Evolutionary conservation across 2,113 vertebrate genomes (phyloP).

Genomic region (Toxostoma redivivum): DNA sequence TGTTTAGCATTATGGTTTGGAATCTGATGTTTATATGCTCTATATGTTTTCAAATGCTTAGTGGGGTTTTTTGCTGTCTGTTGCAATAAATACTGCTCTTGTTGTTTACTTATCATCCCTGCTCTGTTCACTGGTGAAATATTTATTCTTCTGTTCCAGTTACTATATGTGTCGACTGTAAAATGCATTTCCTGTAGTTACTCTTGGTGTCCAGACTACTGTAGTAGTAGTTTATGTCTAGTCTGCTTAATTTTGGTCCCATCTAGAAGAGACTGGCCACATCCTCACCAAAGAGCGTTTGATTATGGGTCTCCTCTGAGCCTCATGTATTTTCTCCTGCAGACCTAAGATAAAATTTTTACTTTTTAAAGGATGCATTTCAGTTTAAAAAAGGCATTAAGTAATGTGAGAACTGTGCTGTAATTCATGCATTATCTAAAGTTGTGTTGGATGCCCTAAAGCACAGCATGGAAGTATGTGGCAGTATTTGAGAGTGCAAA

Average conservation of each 20-base stretch:
- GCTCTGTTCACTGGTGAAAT: not conserved
- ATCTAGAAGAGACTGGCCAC: not conserved
- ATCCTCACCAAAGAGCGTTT: not conserved
- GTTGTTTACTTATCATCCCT: not conserved
- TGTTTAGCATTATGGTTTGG: not conserved
- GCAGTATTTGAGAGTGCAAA: not conserved
- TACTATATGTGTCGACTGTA: not conserved
- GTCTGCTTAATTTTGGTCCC: not conserved
- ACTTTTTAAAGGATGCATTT: not conserved
- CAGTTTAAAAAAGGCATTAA: not conserved
- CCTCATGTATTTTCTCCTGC: not conserved
- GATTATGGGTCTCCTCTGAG: not conserved
- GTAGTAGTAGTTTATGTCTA: not conserved
- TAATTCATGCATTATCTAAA: not conserved
- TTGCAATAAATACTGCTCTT: not conserved
- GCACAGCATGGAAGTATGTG: not conserved
- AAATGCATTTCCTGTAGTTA: not conserved
- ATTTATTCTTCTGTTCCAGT: not conserved
- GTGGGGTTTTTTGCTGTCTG: not conserved
- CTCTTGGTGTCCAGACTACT: not conserved
- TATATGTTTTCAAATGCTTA: not conserved
- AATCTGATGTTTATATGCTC: not conserved
- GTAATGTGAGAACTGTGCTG: not conserved
- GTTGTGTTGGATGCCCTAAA: not conserved
- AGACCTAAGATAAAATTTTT: not conserved